phyloP scores from a whole-genome alignment of 2,797 vertebrate species.

The Catharus ustulatus region DNA sequence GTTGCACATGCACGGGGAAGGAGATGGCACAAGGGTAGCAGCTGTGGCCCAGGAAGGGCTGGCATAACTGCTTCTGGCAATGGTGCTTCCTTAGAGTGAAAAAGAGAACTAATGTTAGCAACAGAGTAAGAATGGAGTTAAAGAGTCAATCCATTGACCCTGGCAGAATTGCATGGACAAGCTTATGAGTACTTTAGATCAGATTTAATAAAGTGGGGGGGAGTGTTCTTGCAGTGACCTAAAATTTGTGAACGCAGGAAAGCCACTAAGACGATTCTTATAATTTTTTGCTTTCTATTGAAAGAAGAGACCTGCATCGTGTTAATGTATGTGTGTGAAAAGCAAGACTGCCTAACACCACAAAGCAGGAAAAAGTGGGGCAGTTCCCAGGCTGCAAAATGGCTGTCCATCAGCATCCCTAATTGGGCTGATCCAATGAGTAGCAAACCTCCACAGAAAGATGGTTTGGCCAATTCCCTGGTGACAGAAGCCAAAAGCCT shows the following conservation, averaged over 20 bases:
- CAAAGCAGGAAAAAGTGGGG: neutral
- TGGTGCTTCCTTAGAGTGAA: neutral
- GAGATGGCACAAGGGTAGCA: neutral
- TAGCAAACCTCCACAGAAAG: neutral
- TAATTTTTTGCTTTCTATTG: neutral
- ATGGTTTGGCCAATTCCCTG: neutral
- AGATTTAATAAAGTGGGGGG: neutral
- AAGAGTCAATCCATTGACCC: neutral
- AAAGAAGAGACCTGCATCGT: neutral
- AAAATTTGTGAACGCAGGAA: neutral
- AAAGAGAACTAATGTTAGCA: neutral
- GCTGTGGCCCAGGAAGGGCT: neutral
- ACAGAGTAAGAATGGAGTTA: neutral
- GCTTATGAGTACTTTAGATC: neutral
- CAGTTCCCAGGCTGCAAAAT: neutral
- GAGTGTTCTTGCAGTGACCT: neutral
- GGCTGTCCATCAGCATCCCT: neutral
- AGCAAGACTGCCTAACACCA: neutral
- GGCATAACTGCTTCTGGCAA: neutral
- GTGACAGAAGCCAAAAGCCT: constrained; percentile 11
- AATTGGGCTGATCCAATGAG: neutral
- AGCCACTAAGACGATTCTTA: neutral
- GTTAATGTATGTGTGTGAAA: neutral
- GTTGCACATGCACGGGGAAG: neutral
- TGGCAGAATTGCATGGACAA: neutral